Conservation (phyloP, 1,140 invertebrate species). For the Coptotermes formosanus region DNA sequence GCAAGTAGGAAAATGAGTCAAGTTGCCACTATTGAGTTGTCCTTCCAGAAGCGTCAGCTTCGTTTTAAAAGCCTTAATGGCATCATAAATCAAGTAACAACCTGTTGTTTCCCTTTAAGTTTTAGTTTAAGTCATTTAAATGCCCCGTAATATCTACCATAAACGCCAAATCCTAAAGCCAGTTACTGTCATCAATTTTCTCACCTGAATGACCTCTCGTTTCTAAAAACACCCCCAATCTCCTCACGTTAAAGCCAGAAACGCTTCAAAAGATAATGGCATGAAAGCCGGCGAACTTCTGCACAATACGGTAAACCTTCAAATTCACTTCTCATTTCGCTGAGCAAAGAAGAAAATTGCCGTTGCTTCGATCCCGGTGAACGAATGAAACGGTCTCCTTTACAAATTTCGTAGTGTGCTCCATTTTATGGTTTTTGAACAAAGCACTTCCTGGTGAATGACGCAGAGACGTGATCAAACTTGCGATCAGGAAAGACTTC, state of each 20-base stretch:
- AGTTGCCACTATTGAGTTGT: conserved; percentile 22
- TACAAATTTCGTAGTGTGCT: conserved; percentile 25
- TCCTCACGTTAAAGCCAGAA: conserved; percentile 17
- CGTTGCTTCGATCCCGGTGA: neutral
- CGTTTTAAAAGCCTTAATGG: too few species aligned
- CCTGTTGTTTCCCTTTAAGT: conserved; percentile 23
- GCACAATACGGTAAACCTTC: too few species aligned
- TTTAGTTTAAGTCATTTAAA: neutral
- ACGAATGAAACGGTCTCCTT: conserved; percentile 13
- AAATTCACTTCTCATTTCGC: too few species aligned
- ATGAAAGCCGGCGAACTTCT: too few species aligned
- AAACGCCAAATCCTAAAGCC: conserved; percentile 26
- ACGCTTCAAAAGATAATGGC: conserved; percentile 1
- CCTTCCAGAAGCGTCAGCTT: conserved; percentile 23
- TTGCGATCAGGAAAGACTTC: neutral
- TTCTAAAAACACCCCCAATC: neutral
- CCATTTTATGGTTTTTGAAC: conserved; percentile 21
- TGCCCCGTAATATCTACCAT: conserved; percentile 28
- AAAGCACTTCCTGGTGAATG: conserved; percentile 22
- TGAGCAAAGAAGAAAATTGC: conserved; percentile 15
- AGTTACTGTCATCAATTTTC: neutral
- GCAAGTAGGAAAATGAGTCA: conserved; percentile 13
- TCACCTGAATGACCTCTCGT: neutral
- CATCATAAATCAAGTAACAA: conserved; percentile 17
- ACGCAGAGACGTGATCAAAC: neutral